A percentile compares a stretch with the other conserved stretches of the same genome.
phyloP scores from a whole-genome alignment of 2,113 vertebrate genomes.

The Oncorhynchus mykiss region DNA sequence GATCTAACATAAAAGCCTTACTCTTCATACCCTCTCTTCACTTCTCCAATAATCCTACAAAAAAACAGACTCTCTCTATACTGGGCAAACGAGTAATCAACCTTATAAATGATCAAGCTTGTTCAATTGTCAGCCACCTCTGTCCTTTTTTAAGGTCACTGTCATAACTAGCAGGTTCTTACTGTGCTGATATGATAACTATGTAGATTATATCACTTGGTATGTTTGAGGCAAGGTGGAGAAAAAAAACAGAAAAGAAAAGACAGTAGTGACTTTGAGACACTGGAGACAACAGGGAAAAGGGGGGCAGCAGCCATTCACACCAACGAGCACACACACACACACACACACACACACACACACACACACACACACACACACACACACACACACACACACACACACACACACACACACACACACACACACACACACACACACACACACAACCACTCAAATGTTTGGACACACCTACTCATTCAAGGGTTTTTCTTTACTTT shows the following conservation, averaged over 20 bases:
- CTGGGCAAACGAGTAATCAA: too few relatives aligned
- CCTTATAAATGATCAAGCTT: too few relatives aligned
- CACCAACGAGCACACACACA: conserved; percentile 48
- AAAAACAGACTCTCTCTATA: too few relatives aligned
- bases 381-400: conserved; percentile 12
- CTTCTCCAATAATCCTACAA: too few relatives aligned
- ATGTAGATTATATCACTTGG: neutral
- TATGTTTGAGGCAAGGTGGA: conserved; percentile 91
- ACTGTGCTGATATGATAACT: too few relatives aligned
- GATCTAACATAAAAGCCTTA: too few relatives aligned
- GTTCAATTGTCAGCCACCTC: too few relatives aligned
- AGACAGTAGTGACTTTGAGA: conserved; percentile 60
- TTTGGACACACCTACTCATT: too few relatives aligned
- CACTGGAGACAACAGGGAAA: conserved; percentile 56
- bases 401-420: conserved; percentile 31
- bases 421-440: neutral
- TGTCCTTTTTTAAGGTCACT: too few relatives aligned
- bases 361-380: conserved; percentile 22
- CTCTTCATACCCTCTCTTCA: too few relatives aligned
- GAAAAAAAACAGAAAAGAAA: conserved; percentile 67
- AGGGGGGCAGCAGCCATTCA: conserved; percentile 54
- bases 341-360: conserved; percentile 17
- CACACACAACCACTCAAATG: neutral
- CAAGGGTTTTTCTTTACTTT: too few relatives aligned
- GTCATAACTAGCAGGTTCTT: too few relatives aligned